Evolutionary conservation across 2,888 invertebrate species (phyloP).

Genomic region (Macrophya alboannulata): DNA sequence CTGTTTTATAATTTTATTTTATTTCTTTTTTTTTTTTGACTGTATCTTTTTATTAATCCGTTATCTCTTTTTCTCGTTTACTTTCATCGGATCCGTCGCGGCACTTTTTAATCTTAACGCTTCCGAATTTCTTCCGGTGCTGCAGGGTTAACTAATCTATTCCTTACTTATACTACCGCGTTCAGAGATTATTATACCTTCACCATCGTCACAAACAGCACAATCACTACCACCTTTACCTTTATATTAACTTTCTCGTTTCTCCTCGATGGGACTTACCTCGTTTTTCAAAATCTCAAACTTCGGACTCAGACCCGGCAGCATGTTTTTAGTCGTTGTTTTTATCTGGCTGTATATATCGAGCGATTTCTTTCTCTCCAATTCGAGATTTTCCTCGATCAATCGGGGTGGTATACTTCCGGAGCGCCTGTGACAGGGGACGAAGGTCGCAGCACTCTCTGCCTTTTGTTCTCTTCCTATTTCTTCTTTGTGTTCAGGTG

Average conservation of each 20-base stretch:
- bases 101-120: neutral
- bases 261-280: constrained; percentile 79
- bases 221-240: constrained; percentile 63
- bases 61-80: neutral
- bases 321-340: constrained; percentile 80
- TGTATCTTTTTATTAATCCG: neutral
- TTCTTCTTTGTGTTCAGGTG: constrained; percentile 72
- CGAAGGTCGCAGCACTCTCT: constrained; percentile 77
- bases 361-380: constrained; percentile 76
- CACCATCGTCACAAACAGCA: constrained; percentile 57
- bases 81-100: constrained; percentile 4
- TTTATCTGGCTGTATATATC: constrained; percentile 83
- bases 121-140: neutral
- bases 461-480: constrained; percentile 67
- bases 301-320: constrained; percentile 82
- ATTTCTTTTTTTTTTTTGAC: neutral
- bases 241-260: constrained; percentile 75
- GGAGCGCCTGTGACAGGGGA: constrained; percentile 80
- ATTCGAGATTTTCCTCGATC: constrained; percentile 79
- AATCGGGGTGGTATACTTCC: constrained; percentile 83
- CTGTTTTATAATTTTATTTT: neutral
- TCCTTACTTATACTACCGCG: neutral
- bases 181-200: constrained; percentile 47
- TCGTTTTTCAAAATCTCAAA: constrained; percentile 84
- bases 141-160: neutral